A percentile compares a stretch with the other conserved stretches of the same genome.
Conservation (phyloP, 2,113 vertebrate species). For the Picathartes gymnocephalus region DNA sequence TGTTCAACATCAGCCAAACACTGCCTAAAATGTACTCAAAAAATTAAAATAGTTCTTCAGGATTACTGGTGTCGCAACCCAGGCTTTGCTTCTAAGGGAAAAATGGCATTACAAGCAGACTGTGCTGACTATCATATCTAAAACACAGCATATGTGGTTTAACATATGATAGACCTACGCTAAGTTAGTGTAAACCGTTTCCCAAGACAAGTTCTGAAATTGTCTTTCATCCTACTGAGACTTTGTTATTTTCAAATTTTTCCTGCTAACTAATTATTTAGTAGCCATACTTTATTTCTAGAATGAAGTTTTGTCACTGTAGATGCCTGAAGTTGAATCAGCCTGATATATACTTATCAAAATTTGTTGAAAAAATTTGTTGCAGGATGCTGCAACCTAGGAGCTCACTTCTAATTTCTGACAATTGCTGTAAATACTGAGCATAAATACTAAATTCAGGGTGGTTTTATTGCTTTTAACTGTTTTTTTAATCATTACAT, state of each 20-base stretch:
- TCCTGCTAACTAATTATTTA: background rate
- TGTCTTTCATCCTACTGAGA: background rate
- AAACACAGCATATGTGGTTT: background rate
- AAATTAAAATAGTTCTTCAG: background rate
- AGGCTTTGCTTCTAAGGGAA: background rate
- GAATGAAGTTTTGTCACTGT: background rate
- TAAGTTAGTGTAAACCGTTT: background rate
- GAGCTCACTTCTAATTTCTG: background rate
- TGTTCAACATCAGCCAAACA: constrained; percentile 16
- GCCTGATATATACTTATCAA: background rate
- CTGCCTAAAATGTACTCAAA: background rate
- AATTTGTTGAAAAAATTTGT: background rate
- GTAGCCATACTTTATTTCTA: background rate
- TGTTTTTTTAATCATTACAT: background rate
- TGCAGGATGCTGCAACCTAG: background rate
- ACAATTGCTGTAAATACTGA: background rate
- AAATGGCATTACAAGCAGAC: background rate
- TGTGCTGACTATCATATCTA: background rate
- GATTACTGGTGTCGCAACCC: background rate
- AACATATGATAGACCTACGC: background rate
- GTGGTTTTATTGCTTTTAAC: background rate
- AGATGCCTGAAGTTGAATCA: background rate
- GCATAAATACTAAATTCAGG: background rate
- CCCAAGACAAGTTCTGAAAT: background rate
- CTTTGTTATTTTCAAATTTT: background rate